These are phyloP conservation scores for Peromyscus leucopus DNA, from an alignment of 2,113 vertebrate species.

Conservation along the genomic window DNA sequence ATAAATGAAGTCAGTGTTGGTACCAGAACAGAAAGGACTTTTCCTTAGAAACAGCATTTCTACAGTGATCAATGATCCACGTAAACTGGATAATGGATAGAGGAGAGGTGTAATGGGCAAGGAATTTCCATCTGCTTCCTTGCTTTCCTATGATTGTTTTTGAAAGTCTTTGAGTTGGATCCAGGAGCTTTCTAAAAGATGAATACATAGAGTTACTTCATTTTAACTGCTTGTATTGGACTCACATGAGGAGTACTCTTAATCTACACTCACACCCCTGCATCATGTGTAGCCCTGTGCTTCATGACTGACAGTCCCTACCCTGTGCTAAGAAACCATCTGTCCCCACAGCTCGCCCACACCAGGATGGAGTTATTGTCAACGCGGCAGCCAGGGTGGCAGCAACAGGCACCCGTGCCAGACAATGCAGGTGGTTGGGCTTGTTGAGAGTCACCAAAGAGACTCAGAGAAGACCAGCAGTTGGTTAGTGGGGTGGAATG, in stretches of 20 bases:
- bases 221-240: constrained; percentile 28
- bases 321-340: constrained; percentile 76
- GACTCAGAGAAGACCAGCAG: background rate
- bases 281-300: background rate
- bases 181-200: background rate
- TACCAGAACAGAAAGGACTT: background rate
- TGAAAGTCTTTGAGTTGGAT: background rate
- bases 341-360: constrained; percentile 79
- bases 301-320: constrained; percentile 63
- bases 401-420: constrained; percentile 69
- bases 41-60: background rate
- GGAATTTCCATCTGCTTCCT: background rate
- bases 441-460: constrained; percentile 67
- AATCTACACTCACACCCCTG: background rate
- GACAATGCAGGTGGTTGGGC: constrained; percentile 74
- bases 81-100: background rate
- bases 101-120: background rate
- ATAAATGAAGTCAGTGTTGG: background rate
- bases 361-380: constrained; percentile 61
- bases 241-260: background rate
- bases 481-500: background rate
- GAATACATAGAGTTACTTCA: background rate
- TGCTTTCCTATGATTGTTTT: background rate
- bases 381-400: constrained; percentile 58
- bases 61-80: background rate